A percentile compares a stretch with the other conserved stretches of the same genome.
Conservation (phyloP, 2,888 invertebrate species). For the Hyposoter didymator region DNA sequence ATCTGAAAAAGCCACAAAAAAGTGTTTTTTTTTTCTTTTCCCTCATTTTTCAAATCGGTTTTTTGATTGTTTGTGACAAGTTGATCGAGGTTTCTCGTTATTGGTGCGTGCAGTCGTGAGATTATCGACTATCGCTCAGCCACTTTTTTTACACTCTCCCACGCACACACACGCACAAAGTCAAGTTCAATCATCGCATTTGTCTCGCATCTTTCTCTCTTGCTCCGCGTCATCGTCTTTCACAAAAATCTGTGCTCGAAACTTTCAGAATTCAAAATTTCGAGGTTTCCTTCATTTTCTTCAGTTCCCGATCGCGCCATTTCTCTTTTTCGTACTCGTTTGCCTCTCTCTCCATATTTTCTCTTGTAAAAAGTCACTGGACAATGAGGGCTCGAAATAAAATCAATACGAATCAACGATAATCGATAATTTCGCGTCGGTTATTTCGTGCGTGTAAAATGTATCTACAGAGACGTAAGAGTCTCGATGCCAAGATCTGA, state of each 20-base stretch:
- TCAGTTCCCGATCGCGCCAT: constrained; percentile 20
- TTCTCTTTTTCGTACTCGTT: neutral
- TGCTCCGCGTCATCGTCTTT: neutral
- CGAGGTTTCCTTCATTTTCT: constrained; percentile 12
- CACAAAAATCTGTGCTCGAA: constrained; percentile 2
- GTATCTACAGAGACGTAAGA: no score
- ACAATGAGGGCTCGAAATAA: neutral
- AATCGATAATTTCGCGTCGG: constrained; percentile 2
- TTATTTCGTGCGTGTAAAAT: neutral
- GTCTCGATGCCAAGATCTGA: no score
- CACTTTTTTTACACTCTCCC: neutral
- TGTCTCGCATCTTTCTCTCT: constrained; percentile 23
- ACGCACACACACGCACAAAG: constrained; percentile 21
- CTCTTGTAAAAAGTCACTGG: neutral
- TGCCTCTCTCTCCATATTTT: constrained; percentile 15
- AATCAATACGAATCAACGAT: constrained; percentile 19
- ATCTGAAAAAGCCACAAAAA: neutral
- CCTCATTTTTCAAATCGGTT: neutral
- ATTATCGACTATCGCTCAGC: constrained; percentile 23
- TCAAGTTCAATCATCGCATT: constrained; percentile 1
- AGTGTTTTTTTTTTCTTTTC: neutral
- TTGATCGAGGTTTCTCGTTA: neutral
- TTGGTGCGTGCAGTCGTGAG: constrained; percentile 6
- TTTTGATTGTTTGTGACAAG: constrained; percentile 4
- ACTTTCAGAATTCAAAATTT: neutral